Evolutionary conservation across 2,797 vertebrate species (phyloP), one percentile per base, ranked within the genome.

Genomic region (Linurgus olivaceus): DNA sequence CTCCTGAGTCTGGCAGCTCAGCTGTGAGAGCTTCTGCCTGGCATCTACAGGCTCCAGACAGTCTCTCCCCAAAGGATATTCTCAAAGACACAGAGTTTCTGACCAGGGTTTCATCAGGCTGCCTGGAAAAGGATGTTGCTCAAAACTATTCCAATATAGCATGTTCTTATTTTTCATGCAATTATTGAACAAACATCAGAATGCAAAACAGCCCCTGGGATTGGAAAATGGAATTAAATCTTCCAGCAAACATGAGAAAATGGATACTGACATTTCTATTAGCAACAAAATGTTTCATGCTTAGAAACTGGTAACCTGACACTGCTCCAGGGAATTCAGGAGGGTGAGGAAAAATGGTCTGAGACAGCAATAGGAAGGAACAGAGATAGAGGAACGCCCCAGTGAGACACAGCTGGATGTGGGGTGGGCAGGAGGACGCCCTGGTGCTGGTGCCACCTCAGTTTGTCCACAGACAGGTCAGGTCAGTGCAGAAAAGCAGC

Each of bases 151-250:
- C 45, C 71, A 76, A 73, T 20, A 54, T 0, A 71, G n/a, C 25
- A 18, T 90, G 88, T 95, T 75, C n/a, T 74, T 79, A 25, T 71
- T 73, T 94, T 74, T 73, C 33, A 93, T 67, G 91, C 52, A 88
- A 88, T 93, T 95, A 86, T 76, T 86, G 87, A 95, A 82, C 54
- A 95, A 92, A 94, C 93, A 96, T 79, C 86, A 93, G 86, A 93
- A 88, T 62, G 73, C 48, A 92, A 88, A 96, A 96, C 10, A 86
- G 74, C 94, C 88, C 63, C 55, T 47, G 75, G 90, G 91, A 90
- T 4, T 63, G 62, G 59, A 61, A 89, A 91, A 95, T 38, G 80
- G 92, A 96, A 96, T 93, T 95, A 93, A 87, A 89, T 87, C 85
- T 88, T 82, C 72, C 89, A 85, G 63, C 80, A 93, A 95, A 88